Percentiles rank a stretch among this genome's conserved stretches.
These are phyloP conservation scores for Sclerurus mexicanus DNA, from an alignment of 2,113 vertebrate species.

Conservation along the genomic window DNA sequence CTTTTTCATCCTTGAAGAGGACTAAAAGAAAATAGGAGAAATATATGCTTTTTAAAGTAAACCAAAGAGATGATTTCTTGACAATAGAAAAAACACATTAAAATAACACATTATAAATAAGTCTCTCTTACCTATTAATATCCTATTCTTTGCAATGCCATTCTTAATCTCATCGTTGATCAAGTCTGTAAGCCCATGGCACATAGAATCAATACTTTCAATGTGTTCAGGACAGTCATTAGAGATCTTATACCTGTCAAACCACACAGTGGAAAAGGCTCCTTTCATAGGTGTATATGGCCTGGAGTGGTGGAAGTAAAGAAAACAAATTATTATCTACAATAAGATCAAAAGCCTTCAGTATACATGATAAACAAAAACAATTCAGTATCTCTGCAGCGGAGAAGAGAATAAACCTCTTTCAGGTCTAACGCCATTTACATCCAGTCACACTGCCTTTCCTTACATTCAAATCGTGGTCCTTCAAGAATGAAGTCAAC, in stretches of 20 bases:
- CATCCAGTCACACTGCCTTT: background rate
- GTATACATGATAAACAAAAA: background rate
- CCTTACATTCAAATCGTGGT: background rate
- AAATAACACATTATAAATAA: background rate
- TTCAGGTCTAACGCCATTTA: background rate
- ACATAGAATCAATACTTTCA: conserved; percentile 85
- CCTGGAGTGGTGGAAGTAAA: conserved; percentile 61
- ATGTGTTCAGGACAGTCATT: conserved; percentile 83
- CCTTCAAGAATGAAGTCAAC: background rate
- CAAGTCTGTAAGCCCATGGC: conserved; percentile 71
- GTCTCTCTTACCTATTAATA: conserved; percentile 81
- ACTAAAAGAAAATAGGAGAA: background rate
- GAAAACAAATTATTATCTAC: background rate
- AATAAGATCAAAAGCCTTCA: background rate
- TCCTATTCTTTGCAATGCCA: conserved; percentile 82
- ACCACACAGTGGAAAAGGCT: conserved; percentile 84
- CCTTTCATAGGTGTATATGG: conserved; percentile 88
- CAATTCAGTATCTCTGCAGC: background rate
- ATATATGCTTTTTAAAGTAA: background rate
- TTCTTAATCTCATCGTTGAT: conserved; percentile 81
- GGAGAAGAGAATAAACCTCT: background rate
- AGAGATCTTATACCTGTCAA: conserved; percentile 88
- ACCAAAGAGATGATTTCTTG: background rate
- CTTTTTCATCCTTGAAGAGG: background rate
- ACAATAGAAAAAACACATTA: background rate